Evolutionary conservation across 2,113 vertebrate species (phyloP), one percentile per base, ranked within the genome.

Genomic region (Cochlearius cochlearius): DNA sequence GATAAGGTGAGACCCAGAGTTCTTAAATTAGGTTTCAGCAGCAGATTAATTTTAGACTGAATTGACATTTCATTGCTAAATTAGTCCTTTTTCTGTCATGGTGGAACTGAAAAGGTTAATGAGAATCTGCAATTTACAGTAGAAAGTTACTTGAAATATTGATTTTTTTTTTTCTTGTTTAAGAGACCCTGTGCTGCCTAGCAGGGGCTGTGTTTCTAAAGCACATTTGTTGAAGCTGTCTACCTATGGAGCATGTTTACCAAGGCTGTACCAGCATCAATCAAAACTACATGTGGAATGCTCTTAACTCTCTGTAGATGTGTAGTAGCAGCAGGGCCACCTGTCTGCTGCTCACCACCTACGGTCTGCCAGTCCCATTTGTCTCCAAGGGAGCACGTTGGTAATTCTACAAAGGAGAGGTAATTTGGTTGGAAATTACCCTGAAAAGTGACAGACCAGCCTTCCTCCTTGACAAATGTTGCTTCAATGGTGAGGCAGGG

Each of bases 91-190:
- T 92, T 68, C 45, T 89, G 21, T 63, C 90, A 45, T 52, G 7
- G 12, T 71, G 72, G 84, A 94, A 66, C 34, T n/a, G 67, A 95
- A 96, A 76, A 52, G 52, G 71, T 95, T 95, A 96, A 94, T 39
- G 41, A 75, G 41, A 89, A 94, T 29, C 45, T 67, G 38, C 81
- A 95, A 56, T 58, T 78, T 94, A 74, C 10, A 49, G 36, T 36
- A 56, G 49, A 86, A 90, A 73, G 14, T 89, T 59, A 41, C 53
- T 63, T 58, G 45, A 74, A 72, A 68, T 71, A 86, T 63, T 77
- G 95, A 80, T 90, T 75, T 74, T 52, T 53, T 55, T 55, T 58
- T 39, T 22, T 55, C 29, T 91, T 93, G 15, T 59, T 68, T 72
- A 34, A 95, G 69, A 59, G 43, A 52, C 15, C 15, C 27, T 78